A percentile compares a stretch with the other conserved stretches of the same genome.
These are phyloP conservation scores for Heliconius aoede DNA, from an alignment of 2,888 invertebrate species.

Conservation along the genomic window DNA sequence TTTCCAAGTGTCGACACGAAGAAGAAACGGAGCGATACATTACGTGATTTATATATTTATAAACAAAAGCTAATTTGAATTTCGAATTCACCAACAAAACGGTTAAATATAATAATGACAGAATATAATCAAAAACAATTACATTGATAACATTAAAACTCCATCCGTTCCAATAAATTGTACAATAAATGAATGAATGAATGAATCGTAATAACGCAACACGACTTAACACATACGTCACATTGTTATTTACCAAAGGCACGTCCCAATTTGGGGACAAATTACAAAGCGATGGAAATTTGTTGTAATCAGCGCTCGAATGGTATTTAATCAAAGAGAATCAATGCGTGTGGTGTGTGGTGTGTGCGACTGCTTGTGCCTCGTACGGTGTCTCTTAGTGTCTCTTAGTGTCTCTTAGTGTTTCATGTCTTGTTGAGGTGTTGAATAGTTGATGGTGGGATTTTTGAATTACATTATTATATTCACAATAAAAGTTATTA, in stretches of 20 bases:
- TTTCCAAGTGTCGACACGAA: too few species aligned
- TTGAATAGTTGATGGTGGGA: neutral
- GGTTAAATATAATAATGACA: neutral
- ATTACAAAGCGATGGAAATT: slow-evolving; percentile 48
- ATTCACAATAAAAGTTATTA: too few species aligned
- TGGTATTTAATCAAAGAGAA: slow-evolving; percentile 71
- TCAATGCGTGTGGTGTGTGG: slow-evolving; percentile 56
- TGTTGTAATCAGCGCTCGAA: slow-evolving; percentile 61
- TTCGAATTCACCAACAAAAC: neutral
- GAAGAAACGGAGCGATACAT: too few species aligned
- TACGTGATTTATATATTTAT: neutral
- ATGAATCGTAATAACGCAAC: slow-evolving; percentile 31
- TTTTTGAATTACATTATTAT: neutral
- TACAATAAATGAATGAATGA: slow-evolving; percentile 33
- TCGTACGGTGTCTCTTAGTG: neutral
- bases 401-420: slow-evolving; percentile 4
- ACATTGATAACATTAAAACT: slow-evolving; percentile 25
- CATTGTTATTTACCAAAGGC: slow-evolving; percentile 44
- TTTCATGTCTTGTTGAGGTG: neutral
- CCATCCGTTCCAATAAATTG: slow-evolving; percentile 17
- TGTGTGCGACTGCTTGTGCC: slow-evolving; percentile 44
- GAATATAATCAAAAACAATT: slow-evolving; percentile 15
- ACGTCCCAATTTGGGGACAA: slow-evolving; percentile 44
- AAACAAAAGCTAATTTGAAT: neutral
- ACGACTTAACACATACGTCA: slow-evolving; percentile 34